Evolutionary conservation across 1,140 invertebrate genomes (phyloP), one percentile per base, ranked within the genome.

Genomic region (Drosophila lowei): DNA sequence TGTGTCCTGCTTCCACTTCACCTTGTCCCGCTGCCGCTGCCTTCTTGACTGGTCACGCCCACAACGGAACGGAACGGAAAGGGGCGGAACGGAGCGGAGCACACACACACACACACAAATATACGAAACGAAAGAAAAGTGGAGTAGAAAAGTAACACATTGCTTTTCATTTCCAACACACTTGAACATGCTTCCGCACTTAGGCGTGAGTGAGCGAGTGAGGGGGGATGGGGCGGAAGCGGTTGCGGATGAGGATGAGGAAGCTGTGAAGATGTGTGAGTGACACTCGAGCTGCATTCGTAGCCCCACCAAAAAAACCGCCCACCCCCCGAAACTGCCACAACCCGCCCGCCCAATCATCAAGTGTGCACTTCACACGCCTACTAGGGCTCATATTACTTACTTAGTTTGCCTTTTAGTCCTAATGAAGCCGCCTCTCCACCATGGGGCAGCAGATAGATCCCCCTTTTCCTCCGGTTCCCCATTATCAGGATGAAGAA

Each of bases 121-220:
- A 64, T 77, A 72, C 49, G 41, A 42, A 42, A 34, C 42, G 28
- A 30, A 58, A 46, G 54, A 42, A 34, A 9, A 64, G 9, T 38
- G 3, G 34, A 38, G 34, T 13, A 38, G 18, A 44, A n/a, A 47
- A 65, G 67, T 77, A 77, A 85, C 80, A 85, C 80, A 86, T 86
- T 85, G 83, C 78, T 86, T 78, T 88, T 83, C 84, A 86, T 86
- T 86, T 85, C 65, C 81, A 81, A 65, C 77, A 86, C 81, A 86
- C 83, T 86, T 86, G 78, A 86, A 86, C 81, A 88, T 86, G 81
- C 74, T 81, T 86, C 78, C 83, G 83, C 83, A 88, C 83, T 88
- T 86, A 86, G 83, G 66, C 78, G 83, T 75, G 64, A 77, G 70
- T 66, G 81, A 57, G 60, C 16, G 18, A 23, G n/a, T 13, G 5